Base-by-base conservation (phyloP, 2,797 vertebrate genomes). In the Rallus crepitans region DNA sequence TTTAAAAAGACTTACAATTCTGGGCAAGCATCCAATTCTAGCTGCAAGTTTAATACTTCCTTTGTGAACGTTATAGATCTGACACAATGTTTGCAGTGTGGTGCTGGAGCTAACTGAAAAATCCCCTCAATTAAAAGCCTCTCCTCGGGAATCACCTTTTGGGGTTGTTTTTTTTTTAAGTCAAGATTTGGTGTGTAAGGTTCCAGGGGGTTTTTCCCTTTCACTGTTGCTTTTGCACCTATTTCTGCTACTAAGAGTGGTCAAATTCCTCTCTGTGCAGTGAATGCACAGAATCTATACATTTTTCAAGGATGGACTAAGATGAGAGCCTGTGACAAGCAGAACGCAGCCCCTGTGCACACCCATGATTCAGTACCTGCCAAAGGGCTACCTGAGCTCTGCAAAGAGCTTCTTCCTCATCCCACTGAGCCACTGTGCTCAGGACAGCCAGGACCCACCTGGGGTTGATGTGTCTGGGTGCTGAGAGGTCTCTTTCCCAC, bases 1-100 rank as follows among this genome's bases (percentile, higher is more conserved):
- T 82, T 30, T 19, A 76, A 82, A 84, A 78, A 75, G 63, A 68
- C 92, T 79, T 45, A 45, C 28, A 71, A 11, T 66, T 48, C 85
- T n/a, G 69, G 96, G 95, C 92, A 72, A 91, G 14, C 18, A 59
- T 61, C 87, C 94, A 96, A 7, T 8, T 75, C 78, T n/a, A 65
- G 82, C 63, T 40, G 70, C 81, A 59, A 76, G 70, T 87, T 59
- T 82, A 81, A 93, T 21, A 60, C 65, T 14, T 89, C 85, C 50
- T 63, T 35, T 48, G 71, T 82, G 72, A 93, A 82, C 3, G 18
- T 57, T 86, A 55, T 5, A 20, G 71, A 48, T 53, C 37, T 59
- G 63, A 85, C 77, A 63, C 47, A 60, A 24, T 0, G 11, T 57
- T 75, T 23, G 27, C 31, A 60, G 45, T 11, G 30, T 50, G 57